Conservation (phyloP, 2,888 invertebrate species). For the Himalopsyche anomala region DNA sequence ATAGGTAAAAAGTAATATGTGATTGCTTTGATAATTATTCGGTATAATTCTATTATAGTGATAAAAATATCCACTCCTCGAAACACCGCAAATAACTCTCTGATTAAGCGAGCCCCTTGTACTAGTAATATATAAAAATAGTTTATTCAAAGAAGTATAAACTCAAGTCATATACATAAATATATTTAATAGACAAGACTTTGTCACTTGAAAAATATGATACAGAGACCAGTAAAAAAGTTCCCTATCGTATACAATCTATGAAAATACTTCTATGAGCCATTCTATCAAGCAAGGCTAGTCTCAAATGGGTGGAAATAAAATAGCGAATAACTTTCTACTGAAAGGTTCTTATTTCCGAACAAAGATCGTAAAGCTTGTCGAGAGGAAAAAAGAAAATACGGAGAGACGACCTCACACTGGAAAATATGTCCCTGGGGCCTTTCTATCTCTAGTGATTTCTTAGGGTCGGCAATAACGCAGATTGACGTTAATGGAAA, state of each 20-base stretch:
- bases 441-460: conserved; percentile 28
- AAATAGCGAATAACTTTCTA: conserved; percentile 35
- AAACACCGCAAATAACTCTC: no score
- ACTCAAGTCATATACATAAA: no score
- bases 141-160: no score
- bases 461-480: conserved; percentile 31
- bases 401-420: conserved; percentile 9
- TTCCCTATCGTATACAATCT: background rate
- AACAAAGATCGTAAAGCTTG: conserved; percentile 32
- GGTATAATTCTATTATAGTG: no score
- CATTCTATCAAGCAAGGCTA: conserved; percentile 28
- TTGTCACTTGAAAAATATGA: background rate
- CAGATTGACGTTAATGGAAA: conserved; percentile 23
- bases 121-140: no score
- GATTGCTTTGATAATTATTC: no score
- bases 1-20: no score
- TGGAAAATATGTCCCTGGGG: conserved; percentile 31
- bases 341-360: conserved; percentile 38
- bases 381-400: background rate
- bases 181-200: no score
- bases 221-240: background rate
- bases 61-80: no score
- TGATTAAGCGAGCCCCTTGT: no score
- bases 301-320: conserved; percentile 10
- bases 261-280: background rate